Base-by-base conservation (phyloP, 2,113 vertebrate species). In the Vidua chalybeata region DNA sequence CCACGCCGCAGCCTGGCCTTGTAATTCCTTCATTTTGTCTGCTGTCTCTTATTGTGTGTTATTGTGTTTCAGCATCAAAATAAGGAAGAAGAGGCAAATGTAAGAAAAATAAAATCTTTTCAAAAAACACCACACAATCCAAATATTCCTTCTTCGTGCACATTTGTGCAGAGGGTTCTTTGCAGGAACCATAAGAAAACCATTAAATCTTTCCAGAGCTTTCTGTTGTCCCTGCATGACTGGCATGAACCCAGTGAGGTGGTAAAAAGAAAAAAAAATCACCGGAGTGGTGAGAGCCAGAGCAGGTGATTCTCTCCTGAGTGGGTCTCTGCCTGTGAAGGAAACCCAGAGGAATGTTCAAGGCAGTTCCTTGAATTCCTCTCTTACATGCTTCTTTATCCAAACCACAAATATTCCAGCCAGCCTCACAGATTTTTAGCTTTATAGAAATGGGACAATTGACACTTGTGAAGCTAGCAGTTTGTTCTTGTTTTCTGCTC, bases 281-380 rank as follows among this genome's bases (percentile, higher is more conserved):
- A 22, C 21, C 5, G 4, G 14, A 18, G 18, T 24, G 13, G 17
- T 51, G 37, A 23, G 28, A 79, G 5, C 16, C 67, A 31, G 27
- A 35, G 24, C 20, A 4, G 27, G 18, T 4, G 31, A 8, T 1
- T 20, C 5, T 41, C 11, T 48, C 31, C 62, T 17, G 20, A 30
- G 10, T 23, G 27, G 49, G 21, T 15, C 4, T n/a, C 7, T 26
- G 37, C 37, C 33, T 37, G 64, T 0, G 30, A 6, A 51, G 41
- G 13, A 20, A 30, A 48, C 7, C 3, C 10, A 49, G 14, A 54
- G 7, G n/a, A 39, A 9, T 2, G 0, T 11, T 28, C 46, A 8
- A 41, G 18, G 35, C 10, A 10, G 13, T 10, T 68, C 54, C 31
- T 51, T n/a, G 30, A 15, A 28, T n/a, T 35, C 4, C 6, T 58